Conservation (phyloP, 1,140 invertebrate species). For the Archegozetes longisetosus region DNA sequence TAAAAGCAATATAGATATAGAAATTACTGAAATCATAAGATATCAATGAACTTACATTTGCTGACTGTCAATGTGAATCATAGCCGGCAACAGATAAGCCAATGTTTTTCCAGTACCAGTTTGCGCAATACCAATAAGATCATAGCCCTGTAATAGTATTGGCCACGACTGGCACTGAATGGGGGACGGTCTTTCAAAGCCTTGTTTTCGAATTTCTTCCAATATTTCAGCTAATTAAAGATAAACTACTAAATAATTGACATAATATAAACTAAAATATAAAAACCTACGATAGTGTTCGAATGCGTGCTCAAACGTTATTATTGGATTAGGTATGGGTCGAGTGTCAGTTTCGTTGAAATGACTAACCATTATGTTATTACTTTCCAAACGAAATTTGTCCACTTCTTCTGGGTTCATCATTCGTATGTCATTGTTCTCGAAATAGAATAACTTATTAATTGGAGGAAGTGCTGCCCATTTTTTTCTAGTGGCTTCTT, state of each 20-base stretch:
- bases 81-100: slow-evolving; percentile 72
- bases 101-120: slow-evolving; percentile 68
- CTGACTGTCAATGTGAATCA: slow-evolving; percentile 75
- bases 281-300: slow-evolving; percentile 41
- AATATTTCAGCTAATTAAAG: not conserved
- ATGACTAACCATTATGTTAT: slow-evolving; percentile 49
- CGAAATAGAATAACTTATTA: slow-evolving; percentile 66
- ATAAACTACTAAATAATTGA: not conserved
- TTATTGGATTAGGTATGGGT: slow-evolving; percentile 62
- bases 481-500: slow-evolving; percentile 35
- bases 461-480: slow-evolving; percentile 45
- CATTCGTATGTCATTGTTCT: slow-evolving; percentile 48
- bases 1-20: slow-evolving; percentile 1
- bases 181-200: slow-evolving; percentile 26
- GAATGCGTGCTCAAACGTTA: slow-evolving; percentile 70
- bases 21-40: not conserved
- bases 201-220: slow-evolving; percentile 11
- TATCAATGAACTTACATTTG: slow-evolving; percentile 27
- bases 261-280: slow-evolving; percentile 6
- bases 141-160: slow-evolving; percentile 34
- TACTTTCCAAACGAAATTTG: slow-evolving; percentile 37
- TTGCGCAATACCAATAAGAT: slow-evolving; percentile 35
- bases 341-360: slow-evolving; percentile 24
- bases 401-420: slow-evolving; percentile 44
- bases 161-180: slow-evolving; percentile 31